Evolutionary conservation across 2,797 vertebrate species (phyloP).

Genomic region (Pangasius macronema): DNA sequence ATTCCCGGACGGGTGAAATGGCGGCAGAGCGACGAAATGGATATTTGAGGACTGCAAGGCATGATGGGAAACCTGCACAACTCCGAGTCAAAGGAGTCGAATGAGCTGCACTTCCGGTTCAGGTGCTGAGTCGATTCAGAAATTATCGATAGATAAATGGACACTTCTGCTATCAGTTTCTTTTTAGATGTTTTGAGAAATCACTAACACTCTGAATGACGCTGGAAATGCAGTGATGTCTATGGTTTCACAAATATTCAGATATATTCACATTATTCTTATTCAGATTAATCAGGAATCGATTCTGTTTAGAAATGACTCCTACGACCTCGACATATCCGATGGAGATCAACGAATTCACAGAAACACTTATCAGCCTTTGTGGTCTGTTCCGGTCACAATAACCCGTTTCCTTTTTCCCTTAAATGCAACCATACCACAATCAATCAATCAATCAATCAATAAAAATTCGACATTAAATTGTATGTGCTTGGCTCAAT

Average conservation of each 20-base stretch:
- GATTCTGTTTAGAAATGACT: background rate
- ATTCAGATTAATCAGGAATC: background rate
- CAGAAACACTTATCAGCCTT: background rate
- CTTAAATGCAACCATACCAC: background rate
- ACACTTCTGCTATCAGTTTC: background rate
- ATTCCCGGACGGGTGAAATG: background rate
- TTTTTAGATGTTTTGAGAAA: background rate
- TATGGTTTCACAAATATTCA: background rate
- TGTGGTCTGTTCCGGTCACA: background rate
- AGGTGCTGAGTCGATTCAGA: background rate
- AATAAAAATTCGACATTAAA: background rate
- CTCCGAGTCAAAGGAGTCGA: conserved; percentile 9
- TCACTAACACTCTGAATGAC: background rate
- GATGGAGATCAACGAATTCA: background rate
- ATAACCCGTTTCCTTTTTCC: background rate
- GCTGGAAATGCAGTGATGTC: background rate
- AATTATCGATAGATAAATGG: background rate
- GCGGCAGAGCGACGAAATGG: conserved; percentile 22
- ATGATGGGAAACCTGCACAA: conserved; percentile 25
- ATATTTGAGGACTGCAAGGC: conserved; percentile 30
- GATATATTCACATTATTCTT: background rate
- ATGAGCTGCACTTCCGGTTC: background rate
- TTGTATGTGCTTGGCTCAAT: background rate
- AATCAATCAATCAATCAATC: background rate
- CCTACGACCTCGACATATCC: background rate